Evolutionary conservation across 2,113 vertebrate species (phyloP), one percentile per base, ranked within the genome.

Genomic region (Rhinolophus ferrumequinum): DNA sequence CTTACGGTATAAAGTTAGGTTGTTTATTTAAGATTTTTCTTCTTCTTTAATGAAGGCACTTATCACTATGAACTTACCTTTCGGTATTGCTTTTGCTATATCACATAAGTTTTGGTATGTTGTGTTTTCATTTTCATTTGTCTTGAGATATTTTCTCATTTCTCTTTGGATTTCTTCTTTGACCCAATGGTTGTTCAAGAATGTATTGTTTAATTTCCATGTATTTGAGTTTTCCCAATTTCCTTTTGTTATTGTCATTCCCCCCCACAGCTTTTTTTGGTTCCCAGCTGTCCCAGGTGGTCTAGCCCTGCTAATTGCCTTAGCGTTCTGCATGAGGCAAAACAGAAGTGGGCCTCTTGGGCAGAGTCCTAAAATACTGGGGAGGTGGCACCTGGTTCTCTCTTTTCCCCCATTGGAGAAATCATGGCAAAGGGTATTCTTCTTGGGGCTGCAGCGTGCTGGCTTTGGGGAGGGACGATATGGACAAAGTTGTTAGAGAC

Each of bases 131-230:
- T n/a, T 87, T 44, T 58, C 64, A 54, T 73, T 60, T 60, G 52
- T 44, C 38, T 88, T 60, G 28, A 60, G 69, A 24, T 16, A 15
- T 60, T 73, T 88, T 73, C 54, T 80, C 24, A 58, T n/a, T 21
- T 73, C 35, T 87, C 26, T 87, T 73, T 88, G 70, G 67, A 16
- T 73, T 73, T 73, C 28, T 87, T 58, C 69, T 60, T 88, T 88
- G 69, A 56, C 21, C 19, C 69, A 73, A 44, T 44, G 54, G 26
- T 88, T 88, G 28, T 88, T 75, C 5, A 22, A n/a, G 38, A 60
- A 15, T 47, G 30, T 44, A 8, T 60, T 73, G 38, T 33, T 73
- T 60, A 88, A 75, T n/a, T 60, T 88, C 28, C 38, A 88, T 16
- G 2, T 44, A 60, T 73, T 73, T 73, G 38, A 60, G 28, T 44